Conservation (phyloP, 2,113 vertebrate genomes). For the Oceanodroma tethys region DNA sequence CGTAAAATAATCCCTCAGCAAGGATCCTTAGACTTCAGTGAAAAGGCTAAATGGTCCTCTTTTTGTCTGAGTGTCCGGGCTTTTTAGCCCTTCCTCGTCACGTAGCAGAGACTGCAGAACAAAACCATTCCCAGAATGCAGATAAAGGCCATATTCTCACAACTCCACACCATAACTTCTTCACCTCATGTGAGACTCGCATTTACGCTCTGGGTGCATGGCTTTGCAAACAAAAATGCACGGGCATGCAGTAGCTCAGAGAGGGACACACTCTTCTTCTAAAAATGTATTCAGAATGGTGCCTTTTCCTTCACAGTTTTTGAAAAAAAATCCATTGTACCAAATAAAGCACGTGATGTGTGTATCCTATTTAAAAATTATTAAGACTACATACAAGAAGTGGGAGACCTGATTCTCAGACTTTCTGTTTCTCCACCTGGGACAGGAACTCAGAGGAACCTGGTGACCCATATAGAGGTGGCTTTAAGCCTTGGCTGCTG, state of each 20-base stretch:
- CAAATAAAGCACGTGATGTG: neutral
- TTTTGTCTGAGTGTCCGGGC: constrained; percentile 66
- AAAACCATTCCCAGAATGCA: constrained; percentile 66
- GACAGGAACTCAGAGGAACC: neutral
- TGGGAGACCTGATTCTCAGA: neutral
- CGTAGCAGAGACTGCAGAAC: constrained; percentile 40
- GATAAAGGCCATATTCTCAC: constrained; percentile 66
- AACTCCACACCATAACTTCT: constrained; percentile 37
- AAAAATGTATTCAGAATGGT: neutral
- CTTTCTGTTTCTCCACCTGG: neutral
- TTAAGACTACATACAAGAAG: fast-evolving
- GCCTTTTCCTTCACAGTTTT: neutral
- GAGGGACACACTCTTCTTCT: neutral
- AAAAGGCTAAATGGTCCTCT: constrained; percentile 72
- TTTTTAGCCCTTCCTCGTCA: constrained; percentile 57
- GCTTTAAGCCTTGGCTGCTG: neutral
- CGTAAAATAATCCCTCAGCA: constrained; percentile 79
- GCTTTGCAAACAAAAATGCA: constrained; percentile 8
- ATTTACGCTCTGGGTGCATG: neutral
- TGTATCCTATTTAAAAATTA: neutral
- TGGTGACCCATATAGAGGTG: neutral
- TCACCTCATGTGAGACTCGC: neutral
- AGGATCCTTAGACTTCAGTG: constrained; percentile 73
- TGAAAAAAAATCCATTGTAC: neutral
- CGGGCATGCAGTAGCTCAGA: neutral